Conservation (phyloP, 2,797 vertebrate genomes). For the Eutrigla gurnardus region DNA sequence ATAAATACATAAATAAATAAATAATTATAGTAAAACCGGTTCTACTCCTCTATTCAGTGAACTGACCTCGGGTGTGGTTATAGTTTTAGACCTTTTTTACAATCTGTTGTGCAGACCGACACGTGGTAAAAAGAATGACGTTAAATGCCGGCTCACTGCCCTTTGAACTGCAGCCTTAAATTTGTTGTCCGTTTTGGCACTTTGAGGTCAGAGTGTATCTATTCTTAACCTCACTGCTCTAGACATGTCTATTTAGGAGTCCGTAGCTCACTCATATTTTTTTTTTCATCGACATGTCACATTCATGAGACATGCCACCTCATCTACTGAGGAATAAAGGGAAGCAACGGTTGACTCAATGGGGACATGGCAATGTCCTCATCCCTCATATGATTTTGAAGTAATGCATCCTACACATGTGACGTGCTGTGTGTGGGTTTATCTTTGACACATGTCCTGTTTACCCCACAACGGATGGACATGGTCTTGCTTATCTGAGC, state of each 20-base stretch:
- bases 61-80: rapidly evolving
- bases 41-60: background rate
- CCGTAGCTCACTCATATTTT: too few species aligned
- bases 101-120: background rate
- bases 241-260: background rate
- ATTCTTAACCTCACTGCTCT: background rate
- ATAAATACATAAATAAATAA: too few species aligned
- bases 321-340: background rate
- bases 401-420: background rate
- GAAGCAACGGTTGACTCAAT: background rate
- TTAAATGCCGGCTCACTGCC: background rate
- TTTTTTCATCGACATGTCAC: background rate
- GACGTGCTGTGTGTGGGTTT: too few species aligned
- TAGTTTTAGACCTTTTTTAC: background rate
- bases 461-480: background rate
- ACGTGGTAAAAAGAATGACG: background rate
- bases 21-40: background rate
- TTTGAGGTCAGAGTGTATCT: too few species aligned
- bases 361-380: background rate
- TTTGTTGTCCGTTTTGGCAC: background rate
- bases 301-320: constrained; percentile 6
- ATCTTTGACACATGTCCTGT: background rate
- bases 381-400: background rate
- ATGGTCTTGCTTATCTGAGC: background rate
- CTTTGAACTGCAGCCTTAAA: background rate